A percentile compares a stretch with the other conserved stretches of the same genome.
Evolutionary conservation across 2,797 vertebrate genomes (phyloP).

Genomic region (Argentina silus): DNA sequence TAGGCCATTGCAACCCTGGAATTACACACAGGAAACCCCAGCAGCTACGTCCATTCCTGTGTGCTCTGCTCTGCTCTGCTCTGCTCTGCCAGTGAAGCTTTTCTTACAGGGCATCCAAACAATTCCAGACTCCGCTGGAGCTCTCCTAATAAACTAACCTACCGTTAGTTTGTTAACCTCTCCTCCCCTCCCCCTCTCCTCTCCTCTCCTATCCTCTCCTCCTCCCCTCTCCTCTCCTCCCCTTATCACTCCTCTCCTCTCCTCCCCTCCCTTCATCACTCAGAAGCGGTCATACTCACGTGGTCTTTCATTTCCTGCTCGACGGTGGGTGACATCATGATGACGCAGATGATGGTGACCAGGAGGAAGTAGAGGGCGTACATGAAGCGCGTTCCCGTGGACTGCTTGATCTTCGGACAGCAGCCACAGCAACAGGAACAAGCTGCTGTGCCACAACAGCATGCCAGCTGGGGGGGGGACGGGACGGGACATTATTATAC

Average conservation of each 20-base stretch:
- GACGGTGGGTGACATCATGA: constrained; percentile 96
- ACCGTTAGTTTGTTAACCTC: not conserved
- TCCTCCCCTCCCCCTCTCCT: too few relatives aligned
- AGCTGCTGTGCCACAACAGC: constrained; percentile 90
- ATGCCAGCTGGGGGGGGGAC: constrained; percentile 87
- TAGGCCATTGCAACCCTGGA: not conserved
- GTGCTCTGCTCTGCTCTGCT: not conserved
- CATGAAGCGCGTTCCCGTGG: constrained; percentile 94
- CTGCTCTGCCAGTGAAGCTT: not conserved
- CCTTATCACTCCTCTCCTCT: too few relatives aligned
- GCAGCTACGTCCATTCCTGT: not conserved
- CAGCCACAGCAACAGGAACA: constrained; percentile 93
- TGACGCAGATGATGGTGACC: constrained; percentile 85
- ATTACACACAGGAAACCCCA: constrained; percentile 12
- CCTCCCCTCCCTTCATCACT: too few relatives aligned
- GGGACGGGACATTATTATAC: not conserved
- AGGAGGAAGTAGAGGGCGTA: constrained; percentile 94
- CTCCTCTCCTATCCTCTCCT: too few relatives aligned
- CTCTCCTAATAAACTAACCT: not conserved
- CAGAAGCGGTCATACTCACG: constrained; percentile 70
- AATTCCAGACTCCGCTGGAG: not conserved
- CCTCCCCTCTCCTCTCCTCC: too few relatives aligned
- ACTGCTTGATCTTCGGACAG: constrained; percentile 96
- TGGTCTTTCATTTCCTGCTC: constrained; percentile 73
- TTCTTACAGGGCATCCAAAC: not conserved